Conservation (phyloP, 2,888 invertebrate genomes). For the Axea sp. region DNA sequence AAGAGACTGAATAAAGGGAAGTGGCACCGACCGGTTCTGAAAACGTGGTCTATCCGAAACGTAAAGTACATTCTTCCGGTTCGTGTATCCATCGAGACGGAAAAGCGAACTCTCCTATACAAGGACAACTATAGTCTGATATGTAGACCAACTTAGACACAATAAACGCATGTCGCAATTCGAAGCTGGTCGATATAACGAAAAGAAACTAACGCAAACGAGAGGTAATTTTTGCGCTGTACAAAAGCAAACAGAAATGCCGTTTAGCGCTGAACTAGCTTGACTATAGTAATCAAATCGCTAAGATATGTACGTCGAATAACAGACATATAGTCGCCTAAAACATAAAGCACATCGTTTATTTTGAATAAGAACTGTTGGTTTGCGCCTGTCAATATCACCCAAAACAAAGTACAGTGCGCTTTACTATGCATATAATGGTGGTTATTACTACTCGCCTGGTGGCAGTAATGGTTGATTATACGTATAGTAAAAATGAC, state of each 20-base stretch:
- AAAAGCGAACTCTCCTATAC: no score
- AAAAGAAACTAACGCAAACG: not conserved
- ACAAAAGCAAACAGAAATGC: constrained; percentile 19
- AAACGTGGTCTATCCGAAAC: constrained; percentile 34
- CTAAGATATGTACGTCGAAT: constrained; percentile 57
- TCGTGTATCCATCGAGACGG: constrained; percentile 1
- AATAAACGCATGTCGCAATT: constrained; percentile 12
- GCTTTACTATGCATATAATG: constrained; percentile 31
- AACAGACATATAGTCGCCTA: constrained; percentile 52
- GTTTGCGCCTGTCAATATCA: constrained; percentile 64
- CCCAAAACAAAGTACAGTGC: constrained; percentile 44
- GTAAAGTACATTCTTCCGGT: no score
- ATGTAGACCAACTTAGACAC: constrained; percentile 71
- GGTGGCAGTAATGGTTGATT: constrained; percentile 3
- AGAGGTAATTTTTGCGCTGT: no score
- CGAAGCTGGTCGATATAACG: constrained; percentile 14
- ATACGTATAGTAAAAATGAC: constrained; percentile 34
- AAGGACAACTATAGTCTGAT: constrained; percentile 66
- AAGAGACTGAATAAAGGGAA: constrained; percentile 49
- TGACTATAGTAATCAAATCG: constrained; percentile 33
- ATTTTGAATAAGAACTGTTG: constrained; percentile 19
- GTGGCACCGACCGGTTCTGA: constrained; percentile 34
- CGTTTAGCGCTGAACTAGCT: constrained; percentile 36
- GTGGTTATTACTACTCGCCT: constrained; percentile 10
- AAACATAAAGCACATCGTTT: constrained; percentile 65